These are phyloP conservation scores for Hiodon alosoides DNA, from an alignment of 2,113 vertebrate species.

Conservation along the genomic window DNA sequence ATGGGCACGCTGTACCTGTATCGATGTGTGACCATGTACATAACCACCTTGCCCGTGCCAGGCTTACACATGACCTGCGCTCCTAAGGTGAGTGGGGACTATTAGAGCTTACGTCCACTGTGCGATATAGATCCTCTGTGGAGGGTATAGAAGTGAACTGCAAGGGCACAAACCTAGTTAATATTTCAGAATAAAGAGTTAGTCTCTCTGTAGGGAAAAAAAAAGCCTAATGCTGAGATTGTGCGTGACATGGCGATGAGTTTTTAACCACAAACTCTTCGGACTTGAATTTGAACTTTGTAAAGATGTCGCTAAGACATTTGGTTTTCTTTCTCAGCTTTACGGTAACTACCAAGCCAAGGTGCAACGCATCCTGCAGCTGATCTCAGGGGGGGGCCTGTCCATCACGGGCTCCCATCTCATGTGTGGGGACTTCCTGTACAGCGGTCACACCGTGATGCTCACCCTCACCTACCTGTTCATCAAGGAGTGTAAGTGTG, in stretches of 20 bases:
- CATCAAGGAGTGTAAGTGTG: slow-evolving; percentile 80
- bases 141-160: too few relatives aligned
- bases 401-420: slow-evolving; percentile 80
- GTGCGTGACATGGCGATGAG: too few relatives aligned
- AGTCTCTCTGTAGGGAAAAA: too few relatives aligned
- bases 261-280: not conserved
- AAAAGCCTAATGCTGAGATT: too few relatives aligned
- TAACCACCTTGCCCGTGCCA: slow-evolving; percentile 81
- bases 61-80: slow-evolving; percentile 84
- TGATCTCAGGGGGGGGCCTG: slow-evolving; percentile 37
- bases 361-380: slow-evolving; percentile 32
- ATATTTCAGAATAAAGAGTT: too few relatives aligned
- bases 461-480: slow-evolving; percentile 78
- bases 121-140: too few relatives aligned
- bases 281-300: not conserved
- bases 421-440: slow-evolving; percentile 80
- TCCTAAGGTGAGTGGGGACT: slow-evolving; percentile 68
- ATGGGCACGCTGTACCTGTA: slow-evolving; percentile 82
- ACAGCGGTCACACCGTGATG: slow-evolving; percentile 78
- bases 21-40: slow-evolving; percentile 82
- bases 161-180: too few relatives aligned
- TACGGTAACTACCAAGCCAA: slow-evolving; percentile 27
- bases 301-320: too few relatives aligned
- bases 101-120: too few relatives aligned
- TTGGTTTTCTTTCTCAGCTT: slow-evolving; percentile 19